Conservation (phyloP, 1,140 invertebrate genomes). For the Drosophila micromelanica region DNA sequence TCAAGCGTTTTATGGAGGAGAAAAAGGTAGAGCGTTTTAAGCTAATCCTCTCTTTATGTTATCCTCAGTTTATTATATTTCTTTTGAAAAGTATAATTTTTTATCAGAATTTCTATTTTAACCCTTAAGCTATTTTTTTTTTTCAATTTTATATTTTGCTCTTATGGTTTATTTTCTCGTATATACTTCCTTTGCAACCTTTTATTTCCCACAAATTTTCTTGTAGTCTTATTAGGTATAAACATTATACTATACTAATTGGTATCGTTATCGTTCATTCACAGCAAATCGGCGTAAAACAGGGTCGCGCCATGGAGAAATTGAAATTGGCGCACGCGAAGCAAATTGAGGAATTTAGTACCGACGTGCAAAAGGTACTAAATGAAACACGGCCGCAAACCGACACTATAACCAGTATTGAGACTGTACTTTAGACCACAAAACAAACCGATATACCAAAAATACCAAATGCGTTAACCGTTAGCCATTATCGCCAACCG, state of each 20-base stretch:
- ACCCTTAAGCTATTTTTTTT: no score
- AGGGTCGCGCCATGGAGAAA: constrained; percentile 96
- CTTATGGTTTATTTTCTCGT: no score
- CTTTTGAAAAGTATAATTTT: no score
- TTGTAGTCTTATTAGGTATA: no score
- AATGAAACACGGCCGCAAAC: constrained; percentile 69
- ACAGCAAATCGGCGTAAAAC: constrained; percentile 92
- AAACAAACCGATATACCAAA: constrained; percentile 31
- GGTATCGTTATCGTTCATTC: constrained; percentile 2
- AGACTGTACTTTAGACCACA: constrained; percentile 81
- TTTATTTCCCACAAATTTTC: no score
- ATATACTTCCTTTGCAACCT: no score
- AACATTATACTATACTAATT: constrained; percentile 6
- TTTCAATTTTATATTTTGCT: no score
- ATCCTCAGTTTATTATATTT: no score
- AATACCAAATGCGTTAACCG: constrained; percentile 19
- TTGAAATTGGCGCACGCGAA: constrained; percentile 96
- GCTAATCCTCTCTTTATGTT: no score
- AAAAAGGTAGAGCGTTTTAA: constrained; percentile 88
- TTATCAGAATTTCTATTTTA: no score
- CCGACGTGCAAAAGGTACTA: constrained; percentile 95
- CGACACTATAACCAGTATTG: constrained; percentile 84
- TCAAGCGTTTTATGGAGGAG: constrained; percentile 99
- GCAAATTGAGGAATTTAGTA: constrained; percentile 94
- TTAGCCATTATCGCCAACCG: constrained; percentile 7